phyloP scores from a whole-genome alignment of 2,113 vertebrate genomes.

The Cephalophus harveyi region DNA sequence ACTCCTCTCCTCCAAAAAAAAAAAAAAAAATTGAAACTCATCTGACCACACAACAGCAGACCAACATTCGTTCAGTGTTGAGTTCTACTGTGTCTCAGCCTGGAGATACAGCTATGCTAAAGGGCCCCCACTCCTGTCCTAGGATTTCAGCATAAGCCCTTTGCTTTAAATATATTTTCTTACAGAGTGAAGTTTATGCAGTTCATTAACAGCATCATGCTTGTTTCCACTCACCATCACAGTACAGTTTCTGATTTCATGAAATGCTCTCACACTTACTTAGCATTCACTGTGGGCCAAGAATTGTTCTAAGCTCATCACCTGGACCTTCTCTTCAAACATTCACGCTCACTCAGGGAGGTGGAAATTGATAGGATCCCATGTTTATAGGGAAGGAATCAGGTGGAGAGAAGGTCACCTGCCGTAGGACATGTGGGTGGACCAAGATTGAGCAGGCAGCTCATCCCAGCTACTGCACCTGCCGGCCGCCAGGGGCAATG shows the following conservation, averaged over 20 bases:
- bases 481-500: fast-evolving
- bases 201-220: neutral
- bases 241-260: too few relatives aligned
- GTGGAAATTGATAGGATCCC: neutral
- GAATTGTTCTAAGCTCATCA: fast-evolving
- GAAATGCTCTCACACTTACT: neutral
- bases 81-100: neutral
- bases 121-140: neutral
- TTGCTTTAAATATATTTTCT: neutral
- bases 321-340: neutral
- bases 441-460: neutral
- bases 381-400: neutral
- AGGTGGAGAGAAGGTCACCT: neutral
- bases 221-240: neutral
- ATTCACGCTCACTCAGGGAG: neutral
- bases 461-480: fast-evolving
- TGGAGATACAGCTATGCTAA: fast-evolving
- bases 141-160: neutral
- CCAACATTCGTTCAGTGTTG: fast-evolving
- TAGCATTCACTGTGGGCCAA: fast-evolving
- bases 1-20: neutral
- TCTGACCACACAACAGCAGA: fast-evolving
- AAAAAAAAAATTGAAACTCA: neutral
- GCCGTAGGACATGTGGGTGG: fast-evolving
- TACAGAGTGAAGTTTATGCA: neutral